phyloP scores from a whole-genome alignment of 35 echinoderm and acorn worm genomes.

The Diadema setosum region DNA sequence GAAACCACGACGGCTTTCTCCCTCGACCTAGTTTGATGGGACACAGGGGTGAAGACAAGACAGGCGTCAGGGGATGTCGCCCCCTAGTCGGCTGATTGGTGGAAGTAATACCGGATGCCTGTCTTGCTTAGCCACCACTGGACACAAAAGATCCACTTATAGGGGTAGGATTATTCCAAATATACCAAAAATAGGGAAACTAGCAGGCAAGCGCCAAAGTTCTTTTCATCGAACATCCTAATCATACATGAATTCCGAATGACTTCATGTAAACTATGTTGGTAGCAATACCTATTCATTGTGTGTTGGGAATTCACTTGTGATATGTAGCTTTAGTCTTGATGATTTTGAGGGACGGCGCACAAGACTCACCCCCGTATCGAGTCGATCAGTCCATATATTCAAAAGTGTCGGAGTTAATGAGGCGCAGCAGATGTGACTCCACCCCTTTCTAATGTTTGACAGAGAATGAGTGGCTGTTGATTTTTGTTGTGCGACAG shows the following conservation, averaged over 20 bases:
- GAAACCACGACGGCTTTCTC: neutral
- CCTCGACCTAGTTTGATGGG: neutral
- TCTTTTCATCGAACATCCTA: neutral
- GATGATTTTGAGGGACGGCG: neutral
- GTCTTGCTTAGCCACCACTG: slow-evolving; percentile 13
- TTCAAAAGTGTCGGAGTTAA: slow-evolving; percentile 18
- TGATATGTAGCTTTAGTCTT: neutral
- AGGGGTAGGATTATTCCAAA: neutral
- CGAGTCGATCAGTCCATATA: neutral
- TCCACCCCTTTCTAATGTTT: slow-evolving; percentile 1
- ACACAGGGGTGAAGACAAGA: neutral
- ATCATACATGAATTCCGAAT: neutral
- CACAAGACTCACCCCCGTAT: neutral
- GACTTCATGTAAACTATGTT: neutral
- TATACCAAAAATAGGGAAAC: neutral
- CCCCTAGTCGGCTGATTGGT: neutral
- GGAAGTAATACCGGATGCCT: slow-evolving; percentile 14
- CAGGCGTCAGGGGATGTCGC: neutral
- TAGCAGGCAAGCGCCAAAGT: neutral
- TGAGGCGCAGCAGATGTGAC: neutral
- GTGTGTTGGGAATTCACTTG: too few species aligned
- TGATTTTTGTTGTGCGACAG: neutral
- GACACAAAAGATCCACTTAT: slow-evolving; percentile 22
- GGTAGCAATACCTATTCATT: neutral
- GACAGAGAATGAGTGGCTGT: neutral